Evolutionary conservation across 2,888 invertebrate genomes (phyloP).

Genomic region (Dolomedes plantarius): DNA sequence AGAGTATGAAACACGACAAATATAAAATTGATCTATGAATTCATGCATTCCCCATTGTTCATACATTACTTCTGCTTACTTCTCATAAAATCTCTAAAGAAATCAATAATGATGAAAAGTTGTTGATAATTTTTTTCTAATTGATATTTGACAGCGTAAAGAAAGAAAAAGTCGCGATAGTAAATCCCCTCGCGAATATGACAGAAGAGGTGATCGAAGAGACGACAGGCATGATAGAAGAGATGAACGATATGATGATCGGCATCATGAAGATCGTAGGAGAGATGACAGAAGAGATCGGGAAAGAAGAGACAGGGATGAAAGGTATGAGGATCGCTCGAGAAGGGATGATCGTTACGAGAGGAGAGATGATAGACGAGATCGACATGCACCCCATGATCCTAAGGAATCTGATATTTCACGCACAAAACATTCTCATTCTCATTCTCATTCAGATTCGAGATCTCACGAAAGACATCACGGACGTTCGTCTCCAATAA

Average conservation of each 20-base stretch:
- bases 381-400: slow-evolving; percentile 36
- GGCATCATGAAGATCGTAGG: slow-evolving; percentile 2
- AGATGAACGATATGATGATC: slow-evolving; percentile 27
- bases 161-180: slow-evolving; percentile 38
- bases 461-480: slow-evolving; percentile 51
- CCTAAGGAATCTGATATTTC: slow-evolving; percentile 41
- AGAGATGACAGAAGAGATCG: slow-evolving; percentile 25
- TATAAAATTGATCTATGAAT: too few species aligned
- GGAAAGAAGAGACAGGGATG: not conserved
- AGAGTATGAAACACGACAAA: too few species aligned
- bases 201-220: slow-evolving; percentile 33
- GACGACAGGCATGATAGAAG: slow-evolving; percentile 24
- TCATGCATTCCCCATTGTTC: too few species aligned
- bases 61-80: too few species aligned
- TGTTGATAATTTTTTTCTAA: too few species aligned
- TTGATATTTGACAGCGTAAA: slow-evolving; percentile 29
- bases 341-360: slow-evolving; percentile 18
- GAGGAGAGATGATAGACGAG: slow-evolving; percentile 41
- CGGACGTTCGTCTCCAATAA: slow-evolving; percentile 51
- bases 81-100: too few species aligned
- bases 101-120: too few species aligned
- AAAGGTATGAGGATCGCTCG: slow-evolving; percentile 7
- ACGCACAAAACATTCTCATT: slow-evolving; percentile 60
- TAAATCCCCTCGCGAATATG: slow-evolving; percentile 51
- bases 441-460: slow-evolving; percentile 40